A percentile compares a stretch with the other conserved stretches of the same genome.
phyloP scores from a whole-genome alignment of 2,888 invertebrate genomes.

The Heliothis peltigera region DNA sequence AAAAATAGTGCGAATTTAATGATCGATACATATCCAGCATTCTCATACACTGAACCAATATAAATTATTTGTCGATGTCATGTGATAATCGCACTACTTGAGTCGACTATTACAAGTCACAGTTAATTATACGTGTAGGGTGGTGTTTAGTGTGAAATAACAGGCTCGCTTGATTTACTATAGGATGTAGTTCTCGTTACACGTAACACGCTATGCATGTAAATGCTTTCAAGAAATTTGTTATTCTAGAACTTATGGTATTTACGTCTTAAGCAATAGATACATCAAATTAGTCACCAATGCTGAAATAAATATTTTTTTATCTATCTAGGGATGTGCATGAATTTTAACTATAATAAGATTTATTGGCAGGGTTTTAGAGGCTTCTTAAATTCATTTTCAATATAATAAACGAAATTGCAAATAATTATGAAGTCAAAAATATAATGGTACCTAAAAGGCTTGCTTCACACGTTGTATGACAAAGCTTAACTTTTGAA shows the following conservation, averaged over 20 bases:
- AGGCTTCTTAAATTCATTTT: no score
- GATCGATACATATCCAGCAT: background rate
- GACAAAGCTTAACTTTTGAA: no score
- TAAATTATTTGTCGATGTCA: slow-evolving; percentile 48
- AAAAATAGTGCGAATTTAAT: no score
- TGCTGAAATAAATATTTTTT: no score
- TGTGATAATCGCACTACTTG: slow-evolving; percentile 73
- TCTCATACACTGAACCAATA: slow-evolving; percentile 34
- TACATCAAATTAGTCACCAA: background rate
- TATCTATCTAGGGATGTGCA: no score
- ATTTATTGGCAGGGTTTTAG: no score
- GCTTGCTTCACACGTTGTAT: no score
- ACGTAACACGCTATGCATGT: slow-evolving; percentile 25
- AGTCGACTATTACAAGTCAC: slow-evolving; percentile 79
- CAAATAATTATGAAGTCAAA: no score
- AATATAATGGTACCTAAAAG: no score
- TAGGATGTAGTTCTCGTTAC: slow-evolving; percentile 37
- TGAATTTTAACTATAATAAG: no score
- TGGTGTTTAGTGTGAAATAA: slow-evolving; percentile 63
- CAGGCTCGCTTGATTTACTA: slow-evolving; percentile 45
- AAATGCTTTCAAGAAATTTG: slow-evolving; percentile 26
- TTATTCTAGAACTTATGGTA: background rate
- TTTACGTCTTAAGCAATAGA: background rate
- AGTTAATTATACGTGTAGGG: slow-evolving; percentile 66
- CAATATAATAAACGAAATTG: no score